Evolutionary conservation across 2,888 invertebrate species (phyloP).

Genomic region (Amiota minor): DNA sequence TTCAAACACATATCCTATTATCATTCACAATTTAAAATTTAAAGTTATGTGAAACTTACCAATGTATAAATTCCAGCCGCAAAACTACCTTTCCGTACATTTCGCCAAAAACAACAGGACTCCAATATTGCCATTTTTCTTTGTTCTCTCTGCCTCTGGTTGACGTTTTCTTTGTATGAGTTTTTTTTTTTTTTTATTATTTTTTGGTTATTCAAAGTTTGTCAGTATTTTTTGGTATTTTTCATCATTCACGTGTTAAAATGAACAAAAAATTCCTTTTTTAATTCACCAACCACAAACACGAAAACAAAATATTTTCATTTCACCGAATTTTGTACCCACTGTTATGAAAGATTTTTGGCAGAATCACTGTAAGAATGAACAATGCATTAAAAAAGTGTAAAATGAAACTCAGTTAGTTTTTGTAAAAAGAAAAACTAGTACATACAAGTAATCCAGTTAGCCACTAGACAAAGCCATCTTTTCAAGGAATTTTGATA

Average conservation of each 20-base stretch:
- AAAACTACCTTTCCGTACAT: constrained; percentile 68
- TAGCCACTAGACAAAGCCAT: no score
- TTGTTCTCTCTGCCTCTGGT: not conserved
- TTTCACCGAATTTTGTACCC: no score
- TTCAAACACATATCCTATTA: not conserved
- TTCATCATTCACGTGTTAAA: constrained; percentile 1
- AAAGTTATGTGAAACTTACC: constrained; percentile 44
- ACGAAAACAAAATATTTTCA: not conserved
- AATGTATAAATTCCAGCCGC: constrained; percentile 48
- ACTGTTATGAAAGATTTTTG: no score
- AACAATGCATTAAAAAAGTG: no score
- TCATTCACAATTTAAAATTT: not conserved
- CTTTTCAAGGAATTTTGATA: no score
- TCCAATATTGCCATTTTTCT: constrained; percentile 67
- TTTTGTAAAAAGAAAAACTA: no score
- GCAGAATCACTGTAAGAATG: no score
- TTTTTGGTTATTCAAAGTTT: not conserved
- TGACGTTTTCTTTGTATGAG: no score
- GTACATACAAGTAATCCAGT: no score
- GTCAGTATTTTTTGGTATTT: not conserved
- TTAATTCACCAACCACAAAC: not conserved
- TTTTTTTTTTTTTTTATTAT: not conserved
- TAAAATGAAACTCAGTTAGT: no score
- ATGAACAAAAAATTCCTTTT: not conserved
- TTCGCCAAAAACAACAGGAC: constrained; percentile 72